Evolutionary conservation across 2,888 invertebrate genomes (phyloP).

Genomic region (Hirtodrosophila cameraria): DNA sequence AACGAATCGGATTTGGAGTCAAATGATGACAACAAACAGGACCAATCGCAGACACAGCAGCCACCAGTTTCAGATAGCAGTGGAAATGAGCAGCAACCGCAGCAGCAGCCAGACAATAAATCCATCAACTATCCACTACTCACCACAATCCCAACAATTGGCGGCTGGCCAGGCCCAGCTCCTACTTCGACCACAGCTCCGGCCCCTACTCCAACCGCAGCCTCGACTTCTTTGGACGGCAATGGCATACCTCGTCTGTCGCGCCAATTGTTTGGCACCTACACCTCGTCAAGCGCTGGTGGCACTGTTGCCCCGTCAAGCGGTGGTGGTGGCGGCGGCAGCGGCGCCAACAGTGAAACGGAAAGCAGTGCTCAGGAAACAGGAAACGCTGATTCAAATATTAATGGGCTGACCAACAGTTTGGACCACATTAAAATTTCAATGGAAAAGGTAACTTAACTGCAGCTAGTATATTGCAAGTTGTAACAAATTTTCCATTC

Average conservation of each 20-base stretch:
- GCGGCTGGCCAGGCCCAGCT: constrained; percentile 63
- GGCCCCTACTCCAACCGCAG: constrained; percentile 2
- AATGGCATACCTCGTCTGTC: constrained; percentile 63
- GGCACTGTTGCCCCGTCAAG: constrained; percentile 12
- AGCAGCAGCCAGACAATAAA: constrained; percentile 53
- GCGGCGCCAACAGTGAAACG: constrained; percentile 55
- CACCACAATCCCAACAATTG: constrained; percentile 45
- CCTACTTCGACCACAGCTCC: constrained; percentile 34
- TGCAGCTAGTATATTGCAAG: too few relatives aligned
- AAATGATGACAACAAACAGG: constrained; percentile 78
- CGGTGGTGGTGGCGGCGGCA: constrained; percentile 38
- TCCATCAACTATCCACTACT: constrained; percentile 36
- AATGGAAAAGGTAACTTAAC: constrained; percentile 79
- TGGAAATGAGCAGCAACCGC: constrained; percentile 32
- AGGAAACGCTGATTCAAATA: constrained; percentile 65
- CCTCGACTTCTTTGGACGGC: constrained; percentile 33
- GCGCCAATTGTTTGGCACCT: constrained; percentile 58
- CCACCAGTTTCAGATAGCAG: constrained; percentile 23
- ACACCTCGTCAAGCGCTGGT: constrained; percentile 40
- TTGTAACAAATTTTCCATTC: too few relatives aligned
- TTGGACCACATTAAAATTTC: constrained; percentile 80
- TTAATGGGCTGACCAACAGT: constrained; percentile 78
- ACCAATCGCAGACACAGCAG: constrained; percentile 35
- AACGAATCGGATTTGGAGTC: constrained; percentile 84
- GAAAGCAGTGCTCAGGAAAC: constrained; percentile 66